Evolutionary conservation across 1,140 invertebrate genomes (phyloP).

Genomic region (Meloidogyne chitwoodi): DNA sequence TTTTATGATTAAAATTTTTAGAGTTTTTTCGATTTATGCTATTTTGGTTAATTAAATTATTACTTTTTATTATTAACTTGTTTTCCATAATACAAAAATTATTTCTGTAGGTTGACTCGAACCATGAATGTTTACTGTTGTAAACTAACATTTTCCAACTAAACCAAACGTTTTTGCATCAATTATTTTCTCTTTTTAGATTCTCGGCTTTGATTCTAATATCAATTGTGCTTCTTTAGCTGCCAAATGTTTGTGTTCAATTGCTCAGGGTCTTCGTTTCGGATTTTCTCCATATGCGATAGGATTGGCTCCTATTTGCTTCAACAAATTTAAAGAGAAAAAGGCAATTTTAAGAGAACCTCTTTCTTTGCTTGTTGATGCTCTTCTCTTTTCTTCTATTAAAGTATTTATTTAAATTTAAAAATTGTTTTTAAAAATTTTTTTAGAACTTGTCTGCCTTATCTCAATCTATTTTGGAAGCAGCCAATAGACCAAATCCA

Average conservation of each 20-base stretch:
- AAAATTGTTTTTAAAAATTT: neutral
- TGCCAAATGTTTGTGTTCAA: conserved; percentile 74
- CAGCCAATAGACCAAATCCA: conserved; percentile 65
- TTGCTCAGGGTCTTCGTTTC: conserved; percentile 81
- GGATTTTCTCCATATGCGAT: conserved; percentile 78
- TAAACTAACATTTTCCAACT: neutral
- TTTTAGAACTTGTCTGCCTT: conserved; percentile 74
- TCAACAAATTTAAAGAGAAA: conserved; percentile 97
- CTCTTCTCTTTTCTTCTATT: conserved; percentile 9
- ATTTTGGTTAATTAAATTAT: no score
- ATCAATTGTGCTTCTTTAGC: conserved; percentile 84
- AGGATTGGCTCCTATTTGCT: conserved; percentile 69
- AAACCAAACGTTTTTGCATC: neutral
- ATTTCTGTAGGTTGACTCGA: no score
- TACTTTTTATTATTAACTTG: no score
- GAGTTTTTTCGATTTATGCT: no score
- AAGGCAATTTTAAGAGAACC: conserved; percentile 72
- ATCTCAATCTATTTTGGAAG: conserved; percentile 76
- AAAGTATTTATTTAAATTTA: conserved; percentile 15
- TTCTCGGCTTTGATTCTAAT: conserved; percentile 84
- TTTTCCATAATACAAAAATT: no score
- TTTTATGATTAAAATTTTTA: no score
- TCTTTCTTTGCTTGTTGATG: conserved; percentile 76
- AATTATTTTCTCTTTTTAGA: conserved; percentile 24
- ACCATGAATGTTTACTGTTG: no score